Percentiles rank a stretch among this genome's conserved stretches.
These are phyloP conservation scores for Pagetopsis macropterus DNA, from an alignment of 2,797 vertebrate species.

Conservation along the genomic window DNA sequence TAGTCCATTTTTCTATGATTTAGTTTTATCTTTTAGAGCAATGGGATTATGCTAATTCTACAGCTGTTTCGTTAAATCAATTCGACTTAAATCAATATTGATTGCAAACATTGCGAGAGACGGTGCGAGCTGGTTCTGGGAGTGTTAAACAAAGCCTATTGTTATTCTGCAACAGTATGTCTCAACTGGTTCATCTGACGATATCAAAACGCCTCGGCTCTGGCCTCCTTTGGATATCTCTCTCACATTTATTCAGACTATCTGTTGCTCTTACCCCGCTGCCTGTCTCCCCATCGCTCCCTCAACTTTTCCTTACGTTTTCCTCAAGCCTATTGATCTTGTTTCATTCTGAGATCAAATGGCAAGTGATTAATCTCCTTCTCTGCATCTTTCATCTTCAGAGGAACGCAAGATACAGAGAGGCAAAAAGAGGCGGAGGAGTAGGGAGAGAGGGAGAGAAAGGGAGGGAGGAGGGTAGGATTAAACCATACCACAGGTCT, in stretches of 20 bases:
- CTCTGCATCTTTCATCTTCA: conserved; percentile 81
- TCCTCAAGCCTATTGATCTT: conserved; percentile 76
- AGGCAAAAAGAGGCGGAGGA: conserved; percentile 52
- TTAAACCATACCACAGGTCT: conserved; percentile 70
- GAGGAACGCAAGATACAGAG: conserved; percentile 66
- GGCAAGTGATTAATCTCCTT: conserved; percentile 81
- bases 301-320: conserved; percentile 70
- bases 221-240: conserved; percentile 46
- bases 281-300: conserved; percentile 40
- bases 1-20: conserved; percentile 32
- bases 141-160: conserved; percentile 51
- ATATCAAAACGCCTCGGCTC: conserved; percentile 37
- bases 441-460: conserved; percentile 18
- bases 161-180: conserved; percentile 59
- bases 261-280: conserved; percentile 59
- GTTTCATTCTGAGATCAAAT: conserved; percentile 83
- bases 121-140: conserved; percentile 28
- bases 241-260: conserved; percentile 63
- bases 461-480: conserved; percentile 36
- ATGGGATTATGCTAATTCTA: conserved; percentile 64
- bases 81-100: conserved; percentile 78
- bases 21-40: conserved; percentile 48
- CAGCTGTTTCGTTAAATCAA: conserved; percentile 63
- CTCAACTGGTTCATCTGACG: conserved; percentile 58
- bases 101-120: conserved; percentile 63